phyloP scores from a whole-genome alignment of 2,888 invertebrate genomes.

The Luperina nickerlii region DNA sequence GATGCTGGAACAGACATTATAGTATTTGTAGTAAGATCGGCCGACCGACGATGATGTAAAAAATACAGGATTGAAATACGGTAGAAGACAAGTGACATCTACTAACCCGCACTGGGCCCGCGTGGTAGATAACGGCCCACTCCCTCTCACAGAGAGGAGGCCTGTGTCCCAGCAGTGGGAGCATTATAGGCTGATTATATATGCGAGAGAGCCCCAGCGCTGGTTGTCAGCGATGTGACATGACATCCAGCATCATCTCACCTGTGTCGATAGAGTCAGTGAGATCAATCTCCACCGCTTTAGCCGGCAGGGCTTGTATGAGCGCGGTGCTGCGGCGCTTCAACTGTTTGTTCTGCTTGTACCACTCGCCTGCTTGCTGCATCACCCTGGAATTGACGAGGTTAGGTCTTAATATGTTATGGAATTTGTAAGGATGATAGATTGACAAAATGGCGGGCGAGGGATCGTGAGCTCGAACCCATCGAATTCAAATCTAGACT shows the following conservation, averaged over 20 bases:
- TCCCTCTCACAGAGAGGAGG: too few relatives aligned
- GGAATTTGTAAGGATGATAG: not conserved
- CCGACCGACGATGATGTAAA: not conserved
- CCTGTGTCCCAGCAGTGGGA: too few relatives aligned
- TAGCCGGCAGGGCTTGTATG: slow-evolving; percentile 91
- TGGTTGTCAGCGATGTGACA: too few relatives aligned
- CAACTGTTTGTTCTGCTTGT: slow-evolving; percentile 93
- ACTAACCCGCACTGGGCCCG: too few relatives aligned
- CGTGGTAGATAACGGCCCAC: too few relatives aligned
- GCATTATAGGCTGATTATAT: too few relatives aligned
- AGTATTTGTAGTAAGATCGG: not conserved
- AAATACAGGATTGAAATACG: not conserved
- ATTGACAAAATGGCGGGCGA: too few relatives aligned
- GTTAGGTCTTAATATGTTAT: not conserved
- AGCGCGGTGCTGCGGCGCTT: slow-evolving; percentile 92
- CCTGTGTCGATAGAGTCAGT: slow-evolving; percentile 86
- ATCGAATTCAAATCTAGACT: too few relatives aligned
- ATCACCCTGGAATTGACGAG: slow-evolving; percentile 88
- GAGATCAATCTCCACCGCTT: slow-evolving; percentile 85
- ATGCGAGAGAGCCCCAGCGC: not conserved
- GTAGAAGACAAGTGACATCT: too few relatives aligned
- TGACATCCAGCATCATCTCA: slow-evolving; percentile 55
- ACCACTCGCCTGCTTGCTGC: slow-evolving; percentile 93
- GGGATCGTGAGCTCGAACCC: not conserved
- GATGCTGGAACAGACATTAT: slow-evolving; percentile 76